Evolutionary conservation across 2,113 vertebrate species (phyloP).

Genomic region (Chloropsis cyanopogon): DNA sequence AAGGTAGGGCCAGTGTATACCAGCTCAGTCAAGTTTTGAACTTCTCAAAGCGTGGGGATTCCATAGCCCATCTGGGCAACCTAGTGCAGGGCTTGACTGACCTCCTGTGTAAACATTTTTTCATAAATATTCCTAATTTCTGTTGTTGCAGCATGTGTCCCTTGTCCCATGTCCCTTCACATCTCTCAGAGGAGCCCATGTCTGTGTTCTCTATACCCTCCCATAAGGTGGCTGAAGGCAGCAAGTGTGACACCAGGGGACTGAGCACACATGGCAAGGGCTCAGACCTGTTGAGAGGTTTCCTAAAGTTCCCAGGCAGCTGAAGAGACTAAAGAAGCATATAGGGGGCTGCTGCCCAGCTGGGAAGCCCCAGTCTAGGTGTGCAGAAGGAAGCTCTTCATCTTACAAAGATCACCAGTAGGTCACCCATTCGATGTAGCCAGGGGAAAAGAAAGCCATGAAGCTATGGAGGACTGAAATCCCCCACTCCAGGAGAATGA

Average conservation of each 20-base stretch:
- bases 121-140: background rate
- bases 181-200: background rate
- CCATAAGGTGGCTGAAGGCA: background rate
- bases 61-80: background rate
- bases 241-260: background rate
- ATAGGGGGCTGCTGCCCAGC: background rate
- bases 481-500: background rate
- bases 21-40: background rate
- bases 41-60: background rate
- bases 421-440: background rate
- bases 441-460: background rate
- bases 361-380: background rate
- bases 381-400: background rate
- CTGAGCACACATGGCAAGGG: fast-evolving
- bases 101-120: background rate
- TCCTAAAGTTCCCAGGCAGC: background rate
- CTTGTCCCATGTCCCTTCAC: background rate
- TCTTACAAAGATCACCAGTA: background rate
- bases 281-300: background rate
- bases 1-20: background rate
- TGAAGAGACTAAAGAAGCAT: background rate
- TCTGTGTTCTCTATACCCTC: background rate
- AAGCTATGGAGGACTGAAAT: background rate
- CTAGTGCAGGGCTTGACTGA: background rate
- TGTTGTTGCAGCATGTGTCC: background rate